Percentiles rank a stretch among this genome's conserved stretches.
These are phyloP conservation scores for Hyalella azteca DNA, from an alignment of 2,888 invertebrate genomes.

Conservation along the genomic window DNA sequence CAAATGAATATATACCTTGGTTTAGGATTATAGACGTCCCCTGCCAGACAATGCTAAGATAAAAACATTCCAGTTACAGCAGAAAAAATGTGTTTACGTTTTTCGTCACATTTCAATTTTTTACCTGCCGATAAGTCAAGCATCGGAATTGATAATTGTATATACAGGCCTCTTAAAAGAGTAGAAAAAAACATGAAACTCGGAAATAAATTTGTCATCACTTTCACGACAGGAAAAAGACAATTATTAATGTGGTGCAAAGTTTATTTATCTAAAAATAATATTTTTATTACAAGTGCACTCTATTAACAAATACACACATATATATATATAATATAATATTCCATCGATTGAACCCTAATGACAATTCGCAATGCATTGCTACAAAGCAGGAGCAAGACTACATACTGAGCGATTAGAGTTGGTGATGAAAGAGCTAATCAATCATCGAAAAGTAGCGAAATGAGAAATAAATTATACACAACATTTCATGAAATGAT, in stretches of 20 bases:
- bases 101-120: too few relatives aligned
- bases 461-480: not conserved
- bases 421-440: not conserved
- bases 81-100: too few relatives aligned
- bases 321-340: conserved; percentile 9
- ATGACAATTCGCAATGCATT: not conserved
- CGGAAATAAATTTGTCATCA: not conserved
- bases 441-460: not conserved
- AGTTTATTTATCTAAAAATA: conserved; percentile 26
- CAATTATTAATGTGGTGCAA: not conserved
- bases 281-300: conserved; percentile 10
- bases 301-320: conserved; percentile 27
- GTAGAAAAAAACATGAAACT: too few relatives aligned
- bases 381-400: conserved; percentile 16
- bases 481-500: not conserved
- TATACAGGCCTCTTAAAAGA: too few relatives aligned
- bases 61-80: too few relatives aligned
- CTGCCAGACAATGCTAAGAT: too few relatives aligned
- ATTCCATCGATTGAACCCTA: too few relatives aligned
- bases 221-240: not conserved
- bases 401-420: conserved; percentile 12
- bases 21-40: too few relatives aligned
- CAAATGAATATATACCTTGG: too few relatives aligned
- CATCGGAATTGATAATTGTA: too few relatives aligned
- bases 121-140: too few relatives aligned